Base-by-base conservation (phyloP, 2,888 invertebrate species). In the Rhagophthalmus giganteus region DNA sequence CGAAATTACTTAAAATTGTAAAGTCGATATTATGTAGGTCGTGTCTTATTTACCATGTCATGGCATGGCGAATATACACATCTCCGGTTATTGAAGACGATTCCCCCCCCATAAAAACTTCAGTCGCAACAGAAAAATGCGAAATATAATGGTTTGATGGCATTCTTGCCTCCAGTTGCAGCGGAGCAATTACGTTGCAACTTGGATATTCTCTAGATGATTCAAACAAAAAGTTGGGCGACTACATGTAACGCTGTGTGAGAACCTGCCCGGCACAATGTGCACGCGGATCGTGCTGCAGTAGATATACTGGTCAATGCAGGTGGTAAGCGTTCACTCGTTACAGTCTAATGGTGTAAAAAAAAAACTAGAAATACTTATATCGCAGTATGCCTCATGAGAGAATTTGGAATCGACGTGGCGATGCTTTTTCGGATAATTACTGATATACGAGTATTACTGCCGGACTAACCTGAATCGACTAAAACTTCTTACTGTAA, bases 231-330 rank as follows among this genome's bases (percentile, higher is more conserved):
- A 45, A 51, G 34, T 35, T 61, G 68, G 66, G 37, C 61, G 59
- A 54, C 58, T 63, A 58, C 33, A 58, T 62, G 62, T 61, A 61
- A 53, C 57, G 50, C 60, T 60, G 68, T 69, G 69, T 69, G 69
- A 69, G 68, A 69, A 69, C 66, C 62, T 65, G 66, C 67, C 61
- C 62, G 60, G 63, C 61, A 65, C 64, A 67, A 63, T 66, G 64
- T 67, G 66, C 68, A 69, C 67, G 69, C 66, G 57, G 55, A 58
- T 68, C 68, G 69, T 69, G 67, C 67, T 57, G 54, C 54, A 58
- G 63, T 62, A 68, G 65, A 68, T 67, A 68, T 68, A 67, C 68
- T 67, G 67, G 67, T 68, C 69, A 65, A 68, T 67, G 67, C 68
- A 65, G 69, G 69, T 69, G 69, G 69, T 69, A 68, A 67, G 62